Evolutionary conservation across 92 coral and sea anemone species (phyloP).

Genomic region (Palythoa grandis): DNA sequence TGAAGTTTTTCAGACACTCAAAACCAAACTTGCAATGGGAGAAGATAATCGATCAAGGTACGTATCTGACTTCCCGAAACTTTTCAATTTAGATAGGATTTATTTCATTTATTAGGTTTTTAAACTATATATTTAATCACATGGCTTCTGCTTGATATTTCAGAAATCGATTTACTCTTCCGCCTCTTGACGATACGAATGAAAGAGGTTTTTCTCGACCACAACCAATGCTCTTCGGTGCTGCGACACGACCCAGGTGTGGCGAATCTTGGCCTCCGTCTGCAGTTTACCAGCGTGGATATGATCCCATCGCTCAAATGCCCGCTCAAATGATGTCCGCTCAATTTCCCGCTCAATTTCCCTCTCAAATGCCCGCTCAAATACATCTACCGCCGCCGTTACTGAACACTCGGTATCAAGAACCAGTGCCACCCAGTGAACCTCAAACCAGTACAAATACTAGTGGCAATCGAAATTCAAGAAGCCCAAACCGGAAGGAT

Average conservation of each 20-base stretch:
- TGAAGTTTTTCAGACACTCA: slow-evolving; percentile 21
- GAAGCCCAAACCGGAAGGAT: slow-evolving; percentile 25
- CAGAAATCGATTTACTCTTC: slow-evolving; percentile 31
- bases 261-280: slow-evolving; percentile 35
- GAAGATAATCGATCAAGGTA: slow-evolving; percentile 28
- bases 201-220: slow-evolving; percentile 28
- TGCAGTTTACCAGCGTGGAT: slow-evolving; percentile 30
- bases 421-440: slow-evolving; percentile 28
- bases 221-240: slow-evolving; percentile 32
- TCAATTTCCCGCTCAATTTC: slow-evolving; percentile 13
- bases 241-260: slow-evolving; percentile 19
- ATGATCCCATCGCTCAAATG: slow-evolving; percentile 20
- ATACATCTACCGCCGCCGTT: slow-evolving; percentile 3
- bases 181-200: slow-evolving; percentile 15
- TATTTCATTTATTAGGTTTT: too few species aligned
- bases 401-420: slow-evolving; percentile 31
- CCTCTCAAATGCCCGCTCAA: slow-evolving; percentile 11
- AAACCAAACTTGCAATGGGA: slow-evolving; percentile 23
- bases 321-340: slow-evolving; percentile 14
- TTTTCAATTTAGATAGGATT: too few species aligned
- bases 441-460: slow-evolving; percentile 24
- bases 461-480: slow-evolving; percentile 9
- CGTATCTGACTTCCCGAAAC: slow-evolving; percentile 26
- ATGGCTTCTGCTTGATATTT: slow-evolving; percentile 35
- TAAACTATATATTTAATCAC: not conserved